phyloP scores from a whole-genome alignment of 2,797 vertebrate genomes.

The Staurois parvus region DNA sequence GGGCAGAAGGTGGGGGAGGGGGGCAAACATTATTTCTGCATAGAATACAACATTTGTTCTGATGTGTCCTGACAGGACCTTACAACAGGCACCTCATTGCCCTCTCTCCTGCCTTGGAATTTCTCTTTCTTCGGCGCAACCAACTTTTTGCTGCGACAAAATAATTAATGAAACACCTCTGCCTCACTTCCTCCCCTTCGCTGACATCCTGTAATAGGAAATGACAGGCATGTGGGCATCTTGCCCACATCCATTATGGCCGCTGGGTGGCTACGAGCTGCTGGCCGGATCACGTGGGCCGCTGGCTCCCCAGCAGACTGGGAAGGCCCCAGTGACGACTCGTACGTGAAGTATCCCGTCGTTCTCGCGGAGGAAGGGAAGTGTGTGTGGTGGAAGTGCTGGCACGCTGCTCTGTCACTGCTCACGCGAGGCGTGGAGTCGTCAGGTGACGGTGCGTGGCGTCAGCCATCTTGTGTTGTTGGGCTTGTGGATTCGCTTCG shows the following conservation, averaged over 20 bases:
- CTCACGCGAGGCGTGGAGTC: conserved; percentile 39
- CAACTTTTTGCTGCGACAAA: background rate
- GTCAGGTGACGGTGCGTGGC: conserved; percentile 81
- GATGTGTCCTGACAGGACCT: too few relatives aligned
- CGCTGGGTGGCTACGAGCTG: background rate
- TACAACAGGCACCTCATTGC: too few relatives aligned
- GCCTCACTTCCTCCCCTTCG: background rate
- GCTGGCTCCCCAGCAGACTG: background rate
- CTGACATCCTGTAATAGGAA: background rate
- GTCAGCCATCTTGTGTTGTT: conserved; percentile 84
- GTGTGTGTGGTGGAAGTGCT: conserved; percentile 18
- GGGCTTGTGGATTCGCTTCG: conserved; percentile 76
- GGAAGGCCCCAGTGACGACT: conserved; percentile 18
- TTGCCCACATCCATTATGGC: conserved; percentile 43
- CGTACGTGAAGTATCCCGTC: conserved; percentile 36
- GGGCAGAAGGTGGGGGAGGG: too few relatives aligned
- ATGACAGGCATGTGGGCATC: background rate
- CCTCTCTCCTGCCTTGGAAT: too few relatives aligned
- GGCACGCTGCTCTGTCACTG: conserved; percentile 42
- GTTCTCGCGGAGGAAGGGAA: conserved; percentile 1
- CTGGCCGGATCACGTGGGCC: background rate
- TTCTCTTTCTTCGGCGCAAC: background rate
- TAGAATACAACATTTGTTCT: too few relatives aligned
- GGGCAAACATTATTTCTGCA: too few relatives aligned
- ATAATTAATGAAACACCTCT: background rate